Base-by-base conservation (phyloP, 2,797 vertebrate species). In the Fistularia tabacaria region DNA sequence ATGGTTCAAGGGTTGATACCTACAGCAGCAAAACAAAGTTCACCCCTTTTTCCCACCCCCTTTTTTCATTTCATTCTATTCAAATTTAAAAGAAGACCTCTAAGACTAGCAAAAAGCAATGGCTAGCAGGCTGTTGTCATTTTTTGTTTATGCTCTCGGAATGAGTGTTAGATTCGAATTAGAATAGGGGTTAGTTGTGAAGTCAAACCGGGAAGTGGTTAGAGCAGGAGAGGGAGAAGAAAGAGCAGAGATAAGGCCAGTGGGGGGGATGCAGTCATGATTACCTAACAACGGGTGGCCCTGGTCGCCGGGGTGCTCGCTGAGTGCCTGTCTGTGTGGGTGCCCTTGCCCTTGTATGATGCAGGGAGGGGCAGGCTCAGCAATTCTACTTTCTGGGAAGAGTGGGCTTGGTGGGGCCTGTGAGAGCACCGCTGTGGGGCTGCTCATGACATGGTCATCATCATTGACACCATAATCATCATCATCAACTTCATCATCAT, bases 221-320 rank as follows among this genome's bases (percentile, higher is more conserved):
- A 92, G 72, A 89, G 78, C 80, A 87, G 83, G 76, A 90, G 73
- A 88, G 77, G 84, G 79, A 86, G 84, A 83, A 79, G 66, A 86
- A 76, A 87, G 79, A 90, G 85, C 81, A 87, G 58, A 86, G 75
- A 84, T 83, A 84, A 85, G 85, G 78, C 83, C 83, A 78, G 81
- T 79, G 76, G 81, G 83, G 76, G 90, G 88, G 90, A 90, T 92
- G 91, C 90, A 91, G 88, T 90, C 83, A 88, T 88, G 88, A 91
- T 92, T 92, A 92, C 91, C 91, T 92, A 92, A 92, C 90, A 85
- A 80, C 56, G 79, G 87, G 85, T 82, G 85, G 85, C 84, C 89
- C 88, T 87, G 88, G 90, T 90, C 89, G 66, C 88, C 91, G 67
- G 83, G 86, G 88, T 85, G 85, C 81, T 80, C 78, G 91, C 86